Conservation (phyloP, 2,888 invertebrate genomes). For the Abrostola tripartita region DNA sequence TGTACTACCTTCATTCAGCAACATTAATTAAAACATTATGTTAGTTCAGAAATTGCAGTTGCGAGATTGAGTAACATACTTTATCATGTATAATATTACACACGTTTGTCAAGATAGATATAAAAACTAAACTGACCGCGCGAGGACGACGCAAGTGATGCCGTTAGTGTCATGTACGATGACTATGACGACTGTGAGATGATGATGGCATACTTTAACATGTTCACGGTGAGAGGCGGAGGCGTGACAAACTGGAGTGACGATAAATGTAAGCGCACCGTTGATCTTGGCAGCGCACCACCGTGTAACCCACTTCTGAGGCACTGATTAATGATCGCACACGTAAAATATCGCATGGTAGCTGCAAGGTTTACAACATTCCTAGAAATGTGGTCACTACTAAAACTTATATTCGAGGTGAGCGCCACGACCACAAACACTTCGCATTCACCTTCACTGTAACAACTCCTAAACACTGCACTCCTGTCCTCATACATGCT, state of each 20-base stretch:
- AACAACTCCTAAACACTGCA: no score
- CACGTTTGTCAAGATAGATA: no score
- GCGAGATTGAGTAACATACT: no score
- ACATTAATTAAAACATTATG: no score
- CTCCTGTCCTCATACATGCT: no score
- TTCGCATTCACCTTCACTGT: neutral
- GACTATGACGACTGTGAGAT: conserved; percentile 9
- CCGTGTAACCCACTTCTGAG: conserved; percentile 27
- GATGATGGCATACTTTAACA: conserved; percentile 9
- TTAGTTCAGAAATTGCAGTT: no score
- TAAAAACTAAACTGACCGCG: conserved; percentile 2
- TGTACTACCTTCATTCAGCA: no score
- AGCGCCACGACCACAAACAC: neutral
- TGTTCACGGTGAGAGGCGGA: conserved; percentile 13
- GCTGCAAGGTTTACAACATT: conserved; percentile 22
- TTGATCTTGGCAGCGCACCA: conserved; percentile 38
- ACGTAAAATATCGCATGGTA: conserved; percentile 21
- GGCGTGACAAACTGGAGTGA: conserved; percentile 12
- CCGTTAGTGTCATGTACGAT: conserved; percentile 12
- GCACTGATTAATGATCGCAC: conserved; percentile 19
- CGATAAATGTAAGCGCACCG: conserved; percentile 22
- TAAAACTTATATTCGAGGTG: conserved; percentile 14
- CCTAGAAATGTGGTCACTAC: conserved; percentile 12
- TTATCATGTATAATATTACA: no score
- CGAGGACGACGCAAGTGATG: conserved; percentile 7